Evolutionary conservation across 1,140 invertebrate genomes (phyloP), one percentile per base, ranked within the genome.

Genomic region (Calliopsis andreniformis): DNA sequence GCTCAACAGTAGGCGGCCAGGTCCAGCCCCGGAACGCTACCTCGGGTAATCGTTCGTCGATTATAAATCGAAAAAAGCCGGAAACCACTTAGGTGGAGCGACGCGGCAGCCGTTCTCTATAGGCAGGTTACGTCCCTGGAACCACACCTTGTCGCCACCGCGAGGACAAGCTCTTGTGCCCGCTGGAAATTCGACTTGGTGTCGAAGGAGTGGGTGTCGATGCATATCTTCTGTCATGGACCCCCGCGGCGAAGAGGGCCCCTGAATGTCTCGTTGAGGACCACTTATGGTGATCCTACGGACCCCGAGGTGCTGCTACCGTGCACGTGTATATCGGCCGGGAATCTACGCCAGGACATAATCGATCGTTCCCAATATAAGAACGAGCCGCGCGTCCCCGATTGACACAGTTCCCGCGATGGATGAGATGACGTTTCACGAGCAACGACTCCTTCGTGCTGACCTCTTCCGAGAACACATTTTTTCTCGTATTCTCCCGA

Each of bases 31-130:
- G 25, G 81, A 79, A 83, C 76, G 82, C 76, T 83, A 83, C 82
- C 77, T 84, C 49, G 70, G 55, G 76, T 83, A 83, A 84, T 84
- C 77, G 81, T 67, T 35, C 47, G 66, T 23, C 82, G 82, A 84
- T 84, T 84, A 84, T 83, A 79, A 83, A 83, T 83, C 77, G 82
- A 84, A 84, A 84, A 84, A 83, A 83, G 82, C 80, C 82, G 82
- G 82, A 84, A 84, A 83, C 82, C 82, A 79, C 80, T 83, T 83
- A 78, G 78, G 39, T 25, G 35, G 67, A 42, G 32, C 23, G 42
- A 16, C 49, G 69, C 66, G 59, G 63, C 35, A 45, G 80, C 59
- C 51, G 66, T 32, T 59, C 58, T 53, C 56, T 53, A 7, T 18
- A 35, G 49, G 10, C 30, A 55, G 66, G 45, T 70, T 56, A 55